A percentile compares a stretch with the other conserved stretches of the same genome.
Evolutionary conservation across 2,797 vertebrate species (phyloP).

Genomic region (Epinephelus coioides): DNA sequence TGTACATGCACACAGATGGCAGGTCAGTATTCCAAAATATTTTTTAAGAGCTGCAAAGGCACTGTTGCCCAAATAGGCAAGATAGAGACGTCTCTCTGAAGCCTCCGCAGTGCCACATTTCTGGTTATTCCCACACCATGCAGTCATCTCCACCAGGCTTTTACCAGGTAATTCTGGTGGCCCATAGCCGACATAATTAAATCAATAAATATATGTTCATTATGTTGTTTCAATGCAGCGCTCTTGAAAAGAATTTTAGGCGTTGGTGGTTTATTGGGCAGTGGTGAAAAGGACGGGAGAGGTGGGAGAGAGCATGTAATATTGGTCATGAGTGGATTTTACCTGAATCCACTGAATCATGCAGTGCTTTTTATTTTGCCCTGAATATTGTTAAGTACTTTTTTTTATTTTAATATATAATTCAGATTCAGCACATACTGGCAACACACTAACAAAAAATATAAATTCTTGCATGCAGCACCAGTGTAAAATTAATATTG

Average conservation of each 20-base stretch:
- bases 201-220: constrained; percentile 28
- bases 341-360: constrained; percentile 21
- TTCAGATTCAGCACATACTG: constrained; percentile 13
- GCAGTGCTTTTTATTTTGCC: constrained; percentile 18
- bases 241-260: constrained; percentile 26
- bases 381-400: background rate
- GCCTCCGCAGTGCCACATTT: constrained; percentile 69
- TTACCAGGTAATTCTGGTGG: constrained; percentile 55
- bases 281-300: constrained; percentile 32
- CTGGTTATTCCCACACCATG: constrained; percentile 62
- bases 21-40: constrained; percentile 75
- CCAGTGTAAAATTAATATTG: constrained; percentile 8
- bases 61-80: constrained; percentile 70
- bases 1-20: constrained; percentile 75
- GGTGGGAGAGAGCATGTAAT: constrained; percentile 33
- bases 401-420: background rate
- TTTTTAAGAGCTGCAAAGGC: constrained; percentile 65
- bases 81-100: constrained; percentile 67
- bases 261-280: constrained; percentile 27
- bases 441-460: background rate
- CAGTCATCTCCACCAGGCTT: constrained; percentile 53
- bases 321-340: constrained; percentile 46
- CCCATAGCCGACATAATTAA: constrained; percentile 23
- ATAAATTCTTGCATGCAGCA: constrained; percentile 11
- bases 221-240: constrained; percentile 12